These are phyloP conservation scores for Campoletis raptor DNA, from an alignment of 2,888 invertebrate species.

Conservation along the genomic window DNA sequence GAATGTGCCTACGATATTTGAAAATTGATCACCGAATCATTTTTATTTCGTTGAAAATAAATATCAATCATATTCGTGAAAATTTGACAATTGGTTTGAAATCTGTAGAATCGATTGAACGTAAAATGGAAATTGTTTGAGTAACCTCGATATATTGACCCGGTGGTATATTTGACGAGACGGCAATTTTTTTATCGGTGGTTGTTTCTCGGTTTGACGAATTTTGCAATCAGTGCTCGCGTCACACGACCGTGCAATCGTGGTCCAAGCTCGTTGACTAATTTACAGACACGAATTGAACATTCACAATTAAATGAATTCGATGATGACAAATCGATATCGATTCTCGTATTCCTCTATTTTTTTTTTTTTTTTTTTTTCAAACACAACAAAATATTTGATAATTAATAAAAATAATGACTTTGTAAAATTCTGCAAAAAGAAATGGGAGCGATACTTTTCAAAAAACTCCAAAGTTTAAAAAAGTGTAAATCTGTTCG, in stretches of 20 bases:
- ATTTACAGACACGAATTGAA: conserved; percentile 65
- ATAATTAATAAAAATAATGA: background rate
- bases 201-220: conserved; percentile 21
- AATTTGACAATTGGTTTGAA: background rate
- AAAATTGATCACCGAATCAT: background rate
- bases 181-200: conserved; percentile 6
- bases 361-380: conserved; percentile 22
- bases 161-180: conserved; percentile 38
- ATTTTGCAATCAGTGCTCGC: conserved; percentile 23
- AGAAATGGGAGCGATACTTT: background rate
- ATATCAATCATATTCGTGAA: background rate
- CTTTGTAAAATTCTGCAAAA: background rate
- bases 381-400: background rate
- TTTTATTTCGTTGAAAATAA: background rate
- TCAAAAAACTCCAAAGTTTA: conserved; percentile 8
- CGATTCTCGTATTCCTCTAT: conserved; percentile 44
- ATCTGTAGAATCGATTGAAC: conserved; percentile 39
- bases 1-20: background rate
- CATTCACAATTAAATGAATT: conserved; percentile 57
- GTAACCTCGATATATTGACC: conserved; percentile 48
- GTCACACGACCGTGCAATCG: conserved; percentile 11
- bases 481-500: conserved; percentile 5
- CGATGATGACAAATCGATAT: conserved; percentile 58
- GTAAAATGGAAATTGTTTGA: conserved; percentile 31
- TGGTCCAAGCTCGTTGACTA: conserved; percentile 70